A percentile compares a stretch with the other conserved stretches of the same genome.
Evolutionary conservation across 2,888 invertebrate genomes (phyloP).

Genomic region (Scaptomyza caliginosa): DNA sequence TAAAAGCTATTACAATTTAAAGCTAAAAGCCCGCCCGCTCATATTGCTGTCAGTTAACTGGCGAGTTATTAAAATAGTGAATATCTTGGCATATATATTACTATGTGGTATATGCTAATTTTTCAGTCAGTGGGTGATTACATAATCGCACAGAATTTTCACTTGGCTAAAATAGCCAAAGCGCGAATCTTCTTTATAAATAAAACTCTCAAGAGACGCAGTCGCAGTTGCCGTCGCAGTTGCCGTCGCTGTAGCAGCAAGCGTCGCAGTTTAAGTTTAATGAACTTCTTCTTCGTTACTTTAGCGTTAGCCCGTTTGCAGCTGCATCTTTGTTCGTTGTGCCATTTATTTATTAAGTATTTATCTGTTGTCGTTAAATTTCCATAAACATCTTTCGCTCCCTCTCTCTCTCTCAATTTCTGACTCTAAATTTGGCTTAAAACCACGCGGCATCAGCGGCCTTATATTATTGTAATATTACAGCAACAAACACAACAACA

Average conservation of each 20-base stretch:
- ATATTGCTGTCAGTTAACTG: background rate
- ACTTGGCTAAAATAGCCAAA: conserved; percentile 61
- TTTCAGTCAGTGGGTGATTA: conserved; percentile 48
- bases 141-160: conserved; percentile 56
- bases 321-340: conserved; percentile 13
- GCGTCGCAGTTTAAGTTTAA: conserved; percentile 38
- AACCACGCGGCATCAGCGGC: conserved; percentile 48
- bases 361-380: conserved; percentile 31
- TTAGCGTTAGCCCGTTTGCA: background rate
- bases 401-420: background rate
- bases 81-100: background rate
- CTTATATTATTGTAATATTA: conserved; percentile 62
- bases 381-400: conserved; percentile 46
- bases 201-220: conserved; percentile 49
- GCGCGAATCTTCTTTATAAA: conserved; percentile 61
- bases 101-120: conserved; percentile 45
- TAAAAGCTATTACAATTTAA: conserved; percentile 24
- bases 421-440: conserved; percentile 44
- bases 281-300: conserved; percentile 38
- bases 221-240: conserved; percentile 6
- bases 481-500: conserved; percentile 25
- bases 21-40: background rate
- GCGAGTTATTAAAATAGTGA: conserved; percentile 19
- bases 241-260: conserved; percentile 13
- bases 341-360: conserved; percentile 8